These are phyloP conservation scores for Microctonus aethiopoides DNA, from an alignment of 2,888 invertebrate species.

Conservation along the genomic window DNA sequence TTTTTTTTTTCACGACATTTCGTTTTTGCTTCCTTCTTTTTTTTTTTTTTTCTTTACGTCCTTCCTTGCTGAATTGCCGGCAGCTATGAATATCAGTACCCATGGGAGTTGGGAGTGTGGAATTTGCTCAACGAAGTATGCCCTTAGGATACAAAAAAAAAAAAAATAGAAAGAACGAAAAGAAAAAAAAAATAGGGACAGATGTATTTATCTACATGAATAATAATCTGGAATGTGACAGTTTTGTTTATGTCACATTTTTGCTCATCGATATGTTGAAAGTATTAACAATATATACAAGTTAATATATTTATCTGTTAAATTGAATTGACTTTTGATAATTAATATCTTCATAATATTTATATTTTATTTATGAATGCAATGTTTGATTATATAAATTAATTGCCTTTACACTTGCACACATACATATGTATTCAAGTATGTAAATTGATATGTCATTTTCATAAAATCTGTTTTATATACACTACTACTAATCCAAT, in stretches of 20 bases:
- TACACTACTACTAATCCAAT: not conserved
- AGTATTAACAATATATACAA: no score
- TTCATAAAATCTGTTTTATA: not conserved
- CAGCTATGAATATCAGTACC: constrained; percentile 35
- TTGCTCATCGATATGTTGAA: not conserved
- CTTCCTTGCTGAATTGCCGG: constrained; percentile 29
- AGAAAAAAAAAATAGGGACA: not conserved
- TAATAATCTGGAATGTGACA: not conserved
- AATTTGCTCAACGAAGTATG: not conserved
- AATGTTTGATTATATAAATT: not conserved
- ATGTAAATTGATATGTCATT: not conserved
- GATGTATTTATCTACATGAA: not conserved
- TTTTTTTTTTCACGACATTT: constrained; percentile 27
- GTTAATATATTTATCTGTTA: no score
- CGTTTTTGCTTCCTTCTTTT: not conserved
- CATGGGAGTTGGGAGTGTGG: constrained; percentile 27
- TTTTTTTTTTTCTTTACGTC: constrained; percentile 15
- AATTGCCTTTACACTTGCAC: not conserved
- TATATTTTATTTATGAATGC: not conserved
- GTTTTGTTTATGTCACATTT: not conserved
- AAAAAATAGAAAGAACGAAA: not conserved
- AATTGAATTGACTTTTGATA: no score
- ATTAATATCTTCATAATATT: not conserved
- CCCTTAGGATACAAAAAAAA: not conserved
- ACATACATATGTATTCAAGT: no score